Base-by-base conservation (phyloP, 2,888 invertebrate genomes). In the Leptopterna dolabrata region DNA sequence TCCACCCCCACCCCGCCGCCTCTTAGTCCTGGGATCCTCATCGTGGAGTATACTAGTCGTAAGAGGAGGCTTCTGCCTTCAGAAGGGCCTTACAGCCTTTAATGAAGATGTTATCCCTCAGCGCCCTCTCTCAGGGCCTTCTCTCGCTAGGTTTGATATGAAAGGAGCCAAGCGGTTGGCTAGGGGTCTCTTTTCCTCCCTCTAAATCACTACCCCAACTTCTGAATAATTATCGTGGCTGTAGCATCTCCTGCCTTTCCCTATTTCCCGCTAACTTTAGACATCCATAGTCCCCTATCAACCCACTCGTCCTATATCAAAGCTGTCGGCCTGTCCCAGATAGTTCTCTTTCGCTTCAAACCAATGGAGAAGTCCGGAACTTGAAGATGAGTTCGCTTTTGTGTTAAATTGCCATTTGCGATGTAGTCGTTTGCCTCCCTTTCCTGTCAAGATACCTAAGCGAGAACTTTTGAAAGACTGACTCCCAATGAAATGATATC, bases 91-190 rank as follows among this genome's bases (percentile, higher is more conserved):
- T 73, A 85, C 85, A 73, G 85, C 73, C 73, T 85, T 85, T 85
- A 85, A 85, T 85, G 85, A 85, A 85, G 85, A 85, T 85, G 85
- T 85, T 85, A 85, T 85, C 85, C 85, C 85, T 83, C 83, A 83
- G 70, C 83, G 83, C 83, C 30, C 19, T 24, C 30, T 51, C 63
- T 7, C 36, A 36, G 36, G 36, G 36, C 36, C 36, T 36, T 43
- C 83, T 73, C 63, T 81, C 81, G 85, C 85, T 73, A 85, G 85
- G 85, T 85, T 73, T 85, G 85, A 85, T 85, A 85, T 85, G 85
- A 85, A 85, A 85, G 83, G 83, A 63, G 43, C 76, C 3, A 30
- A 19, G 55, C 14, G 29, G 81, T 19, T 55, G 55, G 36, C 43
- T 36, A n/a, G 70, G 83, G 63, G 14, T 55, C 16, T 70, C 83